Base-by-base conservation (phyloP, 2,113 vertebrate genomes). In the Saccopteryx leptura region DNA sequence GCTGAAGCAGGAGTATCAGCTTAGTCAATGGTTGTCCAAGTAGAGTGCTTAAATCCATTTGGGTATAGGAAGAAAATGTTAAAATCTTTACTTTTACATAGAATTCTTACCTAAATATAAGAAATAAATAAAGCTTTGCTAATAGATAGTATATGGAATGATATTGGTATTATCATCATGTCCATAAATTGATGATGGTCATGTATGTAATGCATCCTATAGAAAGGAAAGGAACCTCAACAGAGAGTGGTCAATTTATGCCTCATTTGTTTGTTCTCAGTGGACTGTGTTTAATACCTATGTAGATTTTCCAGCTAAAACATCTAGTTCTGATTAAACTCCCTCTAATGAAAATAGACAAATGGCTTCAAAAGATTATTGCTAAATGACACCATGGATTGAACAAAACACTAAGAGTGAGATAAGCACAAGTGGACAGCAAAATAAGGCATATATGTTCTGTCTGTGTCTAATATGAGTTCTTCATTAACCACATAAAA, bases 251-350 rank as follows among this genome's bases (percentile, higher is more conserved):
- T 54, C 60, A 13, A 21, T 4, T 1, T 18, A 66, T 46, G 12
- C 28, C 24, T 39, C 15, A 28, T 65, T 60, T 28, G 52, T 8
- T 48, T 66, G 21, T 9, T 81, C 33, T 54, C 33, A 75, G 50
- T 50, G 26, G 10, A 81, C 21, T 65, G 5, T 33, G 24, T 60
- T 46, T 33, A n/a, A 6, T n/a, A 84, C 11, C 85, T 72, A 75
- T 5, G 56, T 63, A 56, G 26, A 15, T 60, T 90, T 61, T 15
- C 14, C 84, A 78, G 18, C 71, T 50, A 52, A 11, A 85, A 39
- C n/a, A 94, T 23, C n/a, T 86, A 63, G 19, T 74, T 91, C 63
- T 88, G 78, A 88, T 95, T 93, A 60, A 56, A 84, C 4, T n/a
- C 69, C 48, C 14, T 79, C 50, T 48, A 88, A 18, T 23, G 24